Percentiles rank a stretch among this genome's conserved stretches.
Conservation (phyloP, 2,113 vertebrate genomes). For the Seriola rivoliana region DNA sequence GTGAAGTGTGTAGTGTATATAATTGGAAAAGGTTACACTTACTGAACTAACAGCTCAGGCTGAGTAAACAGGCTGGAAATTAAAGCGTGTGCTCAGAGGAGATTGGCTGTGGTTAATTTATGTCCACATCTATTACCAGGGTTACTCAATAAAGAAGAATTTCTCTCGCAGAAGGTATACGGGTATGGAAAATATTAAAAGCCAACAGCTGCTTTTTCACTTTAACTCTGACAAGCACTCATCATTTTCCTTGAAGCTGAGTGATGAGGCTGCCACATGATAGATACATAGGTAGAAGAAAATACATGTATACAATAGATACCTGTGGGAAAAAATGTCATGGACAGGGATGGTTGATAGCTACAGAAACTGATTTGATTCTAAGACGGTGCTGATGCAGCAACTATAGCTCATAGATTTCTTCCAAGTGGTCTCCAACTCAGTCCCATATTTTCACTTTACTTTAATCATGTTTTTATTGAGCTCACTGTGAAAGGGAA, state of each 20-base stretch:
- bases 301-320: not conserved
- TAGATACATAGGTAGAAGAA: not conserved
- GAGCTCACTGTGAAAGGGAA: not conserved
- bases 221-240: slow-evolving; percentile 1
- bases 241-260: slow-evolving; percentile 7
- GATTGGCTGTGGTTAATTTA: slow-evolving; percentile 4
- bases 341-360: not conserved
- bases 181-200: not conserved
- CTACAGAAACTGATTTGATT: not conserved
- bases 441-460: not conserved
- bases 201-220: slow-evolving; percentile 3
- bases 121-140: slow-evolving; percentile 12
- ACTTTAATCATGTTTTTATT: slow-evolving; percentile 1
- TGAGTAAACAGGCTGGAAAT: slow-evolving; percentile 23
- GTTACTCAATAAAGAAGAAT: slow-evolving; percentile 5
- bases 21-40: slow-evolving; percentile 39
- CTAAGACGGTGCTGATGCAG: not conserved
- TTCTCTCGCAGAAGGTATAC: not conserved
- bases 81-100: not conserved
- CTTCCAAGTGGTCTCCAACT: not conserved
- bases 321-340: not conserved
- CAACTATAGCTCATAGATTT: not conserved
- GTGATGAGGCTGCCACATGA: slow-evolving; percentile 17
- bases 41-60: slow-evolving; percentile 14
- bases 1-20: slow-evolving; percentile 31